These are phyloP conservation scores for Montifringilla adamsi DNA, from an alignment of 2,113 vertebrate genomes.

Conservation along the genomic window DNA sequence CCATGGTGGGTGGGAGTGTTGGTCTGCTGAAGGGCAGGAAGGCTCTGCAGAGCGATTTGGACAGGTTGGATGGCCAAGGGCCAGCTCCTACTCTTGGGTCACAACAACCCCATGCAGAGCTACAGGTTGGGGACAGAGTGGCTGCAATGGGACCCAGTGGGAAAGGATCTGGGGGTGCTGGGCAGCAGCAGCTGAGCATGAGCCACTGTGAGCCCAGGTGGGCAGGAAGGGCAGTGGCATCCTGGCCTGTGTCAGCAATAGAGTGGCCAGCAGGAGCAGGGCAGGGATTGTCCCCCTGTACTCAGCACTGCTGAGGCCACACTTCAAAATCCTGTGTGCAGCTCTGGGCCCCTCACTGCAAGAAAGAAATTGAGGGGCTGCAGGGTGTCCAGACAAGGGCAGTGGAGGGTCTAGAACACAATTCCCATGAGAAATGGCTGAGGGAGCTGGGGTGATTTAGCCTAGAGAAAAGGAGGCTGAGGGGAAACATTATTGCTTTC, in stretches of 20 bases:
- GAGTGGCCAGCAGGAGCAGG: background rate
- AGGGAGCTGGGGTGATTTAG: background rate
- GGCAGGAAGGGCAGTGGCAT: accelerated
- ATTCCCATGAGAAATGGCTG: accelerated
- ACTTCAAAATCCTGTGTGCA: accelerated
- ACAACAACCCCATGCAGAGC: background rate
- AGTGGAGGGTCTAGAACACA: background rate
- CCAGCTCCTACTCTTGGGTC: too few species aligned
- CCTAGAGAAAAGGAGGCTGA: background rate
- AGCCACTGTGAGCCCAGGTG: background rate
- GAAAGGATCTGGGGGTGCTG: background rate
- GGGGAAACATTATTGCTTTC: background rate
- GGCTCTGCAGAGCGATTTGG: background rate
- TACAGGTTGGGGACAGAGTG: background rate
- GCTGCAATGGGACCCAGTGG: background rate
- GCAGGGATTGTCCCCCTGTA: background rate
- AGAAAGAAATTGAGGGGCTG: background rate
- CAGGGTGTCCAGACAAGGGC: background rate
- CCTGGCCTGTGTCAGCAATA: background rate
- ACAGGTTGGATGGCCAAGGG: background rate
- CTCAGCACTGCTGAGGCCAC: background rate
- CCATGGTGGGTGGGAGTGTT: background rate
- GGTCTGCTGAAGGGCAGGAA: background rate
- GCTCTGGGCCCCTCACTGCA: background rate
- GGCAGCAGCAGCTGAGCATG: background rate